phyloP scores from a whole-genome alignment of 2,888 invertebrate species.

The Podabrus alpinus region DNA sequence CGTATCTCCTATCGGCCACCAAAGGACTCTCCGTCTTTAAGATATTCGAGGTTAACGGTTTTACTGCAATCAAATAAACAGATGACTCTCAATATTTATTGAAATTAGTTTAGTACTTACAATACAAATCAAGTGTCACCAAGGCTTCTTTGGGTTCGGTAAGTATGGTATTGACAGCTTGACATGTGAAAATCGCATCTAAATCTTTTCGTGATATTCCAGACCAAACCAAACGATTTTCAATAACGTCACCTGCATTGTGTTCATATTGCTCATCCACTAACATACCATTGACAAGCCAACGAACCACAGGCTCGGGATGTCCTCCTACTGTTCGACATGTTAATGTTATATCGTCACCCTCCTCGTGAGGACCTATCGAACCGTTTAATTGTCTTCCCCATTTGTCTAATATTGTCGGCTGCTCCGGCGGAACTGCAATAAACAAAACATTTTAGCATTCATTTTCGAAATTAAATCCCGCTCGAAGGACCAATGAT shows the following conservation, averaged over 20 bases:
- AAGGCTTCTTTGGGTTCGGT: constrained; percentile 79
- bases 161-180: constrained; percentile 82
- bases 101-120: constrained; percentile 61
- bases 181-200: constrained; percentile 85
- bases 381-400: constrained; percentile 81
- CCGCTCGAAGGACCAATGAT: background rate
- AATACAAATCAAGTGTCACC: constrained; percentile 75
- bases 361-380: constrained; percentile 84
- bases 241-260: constrained; percentile 84
- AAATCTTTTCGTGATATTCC: constrained; percentile 78
- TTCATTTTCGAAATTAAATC: background rate
- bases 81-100: background rate
- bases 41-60: constrained; percentile 81
- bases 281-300: constrained; percentile 80
- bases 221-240: constrained; percentile 78
- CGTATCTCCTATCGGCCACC: constrained; percentile 81
- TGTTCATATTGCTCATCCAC: constrained; percentile 84
- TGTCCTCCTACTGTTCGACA: constrained; percentile 87
- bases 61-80: constrained; percentile 62
- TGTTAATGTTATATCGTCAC: constrained; percentile 81
- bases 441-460: constrained; percentile 38
- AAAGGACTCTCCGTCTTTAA: constrained; percentile 70
- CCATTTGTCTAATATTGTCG: constrained; percentile 82
- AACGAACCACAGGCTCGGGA: constrained; percentile 80
- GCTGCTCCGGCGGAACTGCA: constrained; percentile 86